Evolutionary conservation across 2,797 vertebrate species (phyloP), one percentile per base, ranked within the genome.

Genomic region (Lagodon rhomboides): DNA sequence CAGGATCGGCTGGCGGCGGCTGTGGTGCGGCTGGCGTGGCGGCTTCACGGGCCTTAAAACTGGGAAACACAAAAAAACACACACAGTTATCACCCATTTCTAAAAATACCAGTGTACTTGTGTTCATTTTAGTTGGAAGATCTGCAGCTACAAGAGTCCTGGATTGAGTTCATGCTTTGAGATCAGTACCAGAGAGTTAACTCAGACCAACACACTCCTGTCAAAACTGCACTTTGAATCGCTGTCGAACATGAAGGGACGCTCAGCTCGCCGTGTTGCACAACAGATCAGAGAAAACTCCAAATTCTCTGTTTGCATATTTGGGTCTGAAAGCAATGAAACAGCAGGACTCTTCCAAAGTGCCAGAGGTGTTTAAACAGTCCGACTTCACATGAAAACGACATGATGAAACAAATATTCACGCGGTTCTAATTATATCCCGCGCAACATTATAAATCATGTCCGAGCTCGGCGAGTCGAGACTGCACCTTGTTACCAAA

Each of bases 1-100:
- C 34, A 90, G 84, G 59, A 88, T 67, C 20, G 94, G 93, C 85
- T 87, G 93, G 58, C 86, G n/a, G 4, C n/a, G 85, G 63, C 17
- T 43, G 58, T 64, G 77, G 23, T 60, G 78, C 23, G 69, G 23
- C 0, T 80, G 86, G 20, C 72, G 90, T 0, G 75, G 91, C 3
- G 85, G 90, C 69, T 93, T 93, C 38, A 78, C 69, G 0, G 89
- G 87, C 75, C 83, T 74, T 4, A 87, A 60, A 73, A 78, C 89
- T 92, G 30, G 11, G 3, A 18, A 5, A 85, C 34, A 89, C 3
- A 81, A 60, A 67, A n/a, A n/a, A 25, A 75, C 16, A 72, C 30
- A 38, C 15, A 27, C 12, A 20, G 27, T 5, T 62, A 3, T 60
- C 4, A 66, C 53, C 23, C 6, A 34, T 5, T 34, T 34, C 30